Evolutionary conservation across 64 coral and sea anemone genomes (phyloP), one percentile per base, ranked within the genome.

Genomic region (Montipora foliosa): DNA sequence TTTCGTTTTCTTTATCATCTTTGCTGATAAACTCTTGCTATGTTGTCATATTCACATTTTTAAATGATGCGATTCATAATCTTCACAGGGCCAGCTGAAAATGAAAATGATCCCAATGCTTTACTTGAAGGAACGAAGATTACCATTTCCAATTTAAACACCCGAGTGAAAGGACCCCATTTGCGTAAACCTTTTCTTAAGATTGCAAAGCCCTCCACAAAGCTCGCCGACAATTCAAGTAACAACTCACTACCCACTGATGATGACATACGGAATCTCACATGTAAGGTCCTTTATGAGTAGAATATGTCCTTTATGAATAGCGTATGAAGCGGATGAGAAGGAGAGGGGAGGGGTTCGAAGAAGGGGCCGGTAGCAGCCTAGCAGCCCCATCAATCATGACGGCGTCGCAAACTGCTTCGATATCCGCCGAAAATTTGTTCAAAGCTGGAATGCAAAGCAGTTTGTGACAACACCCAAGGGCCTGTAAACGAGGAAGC

Each of bases 251-350:
- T 22, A 20, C 82, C 82, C 17, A 84, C 13, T 3, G 82, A 86
- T 11, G 82, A 71, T 24, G 82, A 86, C 16, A 49, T 86, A 50
- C 49, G 82, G 19, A 72, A 86, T 22, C 82, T 86, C 17, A 71
- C 82, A n/a, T 86, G 82, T 86, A 86, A 86, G 82, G 37, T 37
- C 37, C 37, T 37, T 37, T 37, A 37, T 71, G 20, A 71, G 3
- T 22, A 71, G 8, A 71, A 37, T 37, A 37, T 37, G 37, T 37
- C 37, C 37, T 37, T 37, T 37, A 37, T 37, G 37, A 37, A 37
- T 37, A 5, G 68, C 68, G 19, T 9, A 55, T 0, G 37, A 37
- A 37, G 37, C 37, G 37, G 52, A 10, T 55, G 52, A 55, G 4
- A 0, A 5, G 0, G 52, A 10, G 52, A 55, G 10, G 52, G 52